Evolutionary conservation across 2,113 vertebrate species (phyloP).

Genomic region (Cairina moschata): DNA sequence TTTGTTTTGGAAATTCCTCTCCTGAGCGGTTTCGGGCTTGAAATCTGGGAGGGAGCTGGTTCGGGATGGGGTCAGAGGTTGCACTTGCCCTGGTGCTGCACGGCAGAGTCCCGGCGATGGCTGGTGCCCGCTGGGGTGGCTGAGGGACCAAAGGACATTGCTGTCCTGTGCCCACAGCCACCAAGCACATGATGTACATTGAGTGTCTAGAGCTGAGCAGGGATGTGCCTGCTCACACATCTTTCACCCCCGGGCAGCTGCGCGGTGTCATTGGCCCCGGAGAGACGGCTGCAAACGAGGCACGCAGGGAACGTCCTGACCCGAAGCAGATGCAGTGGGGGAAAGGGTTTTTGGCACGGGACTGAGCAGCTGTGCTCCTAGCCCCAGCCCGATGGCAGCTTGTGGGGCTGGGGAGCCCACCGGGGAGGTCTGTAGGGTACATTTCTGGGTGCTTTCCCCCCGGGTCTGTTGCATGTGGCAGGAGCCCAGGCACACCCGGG

Average conservation of each 20-base stretch:
- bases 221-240: not conserved
- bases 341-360: not conserved
- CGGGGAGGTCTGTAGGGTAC: not conserved
- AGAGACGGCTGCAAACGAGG: not conserved
- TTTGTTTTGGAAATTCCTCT: constrained; percentile 34
- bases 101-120: not conserved
- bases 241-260: not conserved
- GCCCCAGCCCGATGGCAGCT: not conserved
- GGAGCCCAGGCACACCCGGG: not conserved
- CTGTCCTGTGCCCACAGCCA: not conserved
- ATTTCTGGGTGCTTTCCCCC: not conserved
- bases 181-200: too few relatives aligned
- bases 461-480: not conserved
- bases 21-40: not conserved
- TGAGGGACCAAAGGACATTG: not conserved
- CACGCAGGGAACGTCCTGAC: not conserved
- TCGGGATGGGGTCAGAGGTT: not conserved
- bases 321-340: accelerated
- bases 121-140: accelerated
- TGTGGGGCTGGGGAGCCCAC: not conserved
- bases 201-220: not conserved
- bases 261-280: not conserved
- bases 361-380: not conserved
- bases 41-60: not conserved
- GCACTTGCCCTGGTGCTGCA: not conserved